phyloP scores from a whole-genome alignment of 2,888 invertebrate genomes.

The Operophtera brumata region DNA sequence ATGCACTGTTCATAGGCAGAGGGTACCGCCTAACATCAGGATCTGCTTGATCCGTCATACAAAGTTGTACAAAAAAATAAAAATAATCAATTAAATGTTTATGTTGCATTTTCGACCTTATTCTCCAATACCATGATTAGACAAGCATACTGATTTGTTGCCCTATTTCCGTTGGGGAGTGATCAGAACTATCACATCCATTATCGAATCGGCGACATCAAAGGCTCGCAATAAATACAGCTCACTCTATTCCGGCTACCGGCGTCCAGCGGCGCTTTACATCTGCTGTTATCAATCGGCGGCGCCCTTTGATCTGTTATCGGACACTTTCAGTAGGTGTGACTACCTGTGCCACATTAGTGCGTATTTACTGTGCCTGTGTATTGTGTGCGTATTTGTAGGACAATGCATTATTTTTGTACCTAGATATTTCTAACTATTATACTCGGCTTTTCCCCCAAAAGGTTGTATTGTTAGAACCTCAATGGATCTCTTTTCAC shows the following conservation, averaged over 20 bases:
- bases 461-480: no score
- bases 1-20: no score
- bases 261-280: constrained; percentile 57
- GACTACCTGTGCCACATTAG: constrained; percentile 67
- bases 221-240: constrained; percentile 52
- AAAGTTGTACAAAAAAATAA: no score
- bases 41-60: no score
- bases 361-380: constrained; percentile 36
- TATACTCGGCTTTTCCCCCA: no score
- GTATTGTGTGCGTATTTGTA: constrained; percentile 43
- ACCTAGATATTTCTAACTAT: not conserved
- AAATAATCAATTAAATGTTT: no score
- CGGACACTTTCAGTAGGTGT: constrained; percentile 58
- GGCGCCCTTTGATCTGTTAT: constrained; percentile 61
- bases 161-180: not conserved
- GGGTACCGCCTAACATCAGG: no score
- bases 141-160: not conserved
- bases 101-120: no score
- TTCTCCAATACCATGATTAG: not conserved
- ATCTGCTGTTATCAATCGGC: constrained; percentile 55
- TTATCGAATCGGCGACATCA: constrained; percentile 56
- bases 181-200: constrained; percentile 20
- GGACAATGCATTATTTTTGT: constrained; percentile 5
- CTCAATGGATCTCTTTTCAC: no score
- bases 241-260: constrained; percentile 57